A percentile compares a stretch with the other conserved stretches of the same genome.
Evolutionary conservation across 2,797 vertebrate genomes (phyloP).

Genomic region (Enteromius argenteus): DNA sequence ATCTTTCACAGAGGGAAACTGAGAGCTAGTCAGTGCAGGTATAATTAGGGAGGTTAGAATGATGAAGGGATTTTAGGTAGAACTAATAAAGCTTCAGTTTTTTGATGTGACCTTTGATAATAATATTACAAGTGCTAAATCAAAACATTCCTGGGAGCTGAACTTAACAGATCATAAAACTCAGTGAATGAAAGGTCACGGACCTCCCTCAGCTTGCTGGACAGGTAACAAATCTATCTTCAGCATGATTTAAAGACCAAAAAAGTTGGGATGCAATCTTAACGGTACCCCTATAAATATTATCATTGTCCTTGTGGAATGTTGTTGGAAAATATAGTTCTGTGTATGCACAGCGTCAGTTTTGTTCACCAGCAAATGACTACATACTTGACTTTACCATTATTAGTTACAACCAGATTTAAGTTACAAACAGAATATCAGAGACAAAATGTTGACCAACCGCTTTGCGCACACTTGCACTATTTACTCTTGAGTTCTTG

Average conservation of each 20-base stretch:
- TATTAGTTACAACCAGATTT: constrained; percentile 47
- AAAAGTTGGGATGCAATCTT: not conserved
- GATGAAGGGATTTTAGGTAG: constrained; percentile 40
- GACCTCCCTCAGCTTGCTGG: constrained; percentile 33
- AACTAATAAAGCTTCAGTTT: constrained; percentile 45
- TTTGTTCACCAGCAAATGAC: not conserved
- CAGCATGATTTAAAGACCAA: constrained; percentile 6
- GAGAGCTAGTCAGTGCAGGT: constrained; percentile 37
- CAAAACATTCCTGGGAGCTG: constrained; percentile 45
- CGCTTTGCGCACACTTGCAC: constrained; percentile 63
- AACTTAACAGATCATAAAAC: constrained; percentile 26
- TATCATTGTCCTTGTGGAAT: not conserved
- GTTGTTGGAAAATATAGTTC: not conserved
- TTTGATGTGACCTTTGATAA: constrained; percentile 52
- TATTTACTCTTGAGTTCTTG: constrained; percentile 71
- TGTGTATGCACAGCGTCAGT: constrained; percentile 9
- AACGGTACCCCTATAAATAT: not conserved
- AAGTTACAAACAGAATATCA: constrained; percentile 60
- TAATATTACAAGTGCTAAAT: constrained; percentile 44
- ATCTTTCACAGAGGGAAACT: constrained; percentile 35
- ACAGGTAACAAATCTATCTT: constrained; percentile 35
- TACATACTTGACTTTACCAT: constrained; percentile 7
- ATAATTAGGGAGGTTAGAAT: constrained; percentile 44
- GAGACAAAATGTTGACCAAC: constrained; percentile 68
- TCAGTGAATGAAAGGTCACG: constrained; percentile 31